Base-by-base conservation (phyloP, 2,113 vertebrate genomes). In the Falco punctatus region DNA sequence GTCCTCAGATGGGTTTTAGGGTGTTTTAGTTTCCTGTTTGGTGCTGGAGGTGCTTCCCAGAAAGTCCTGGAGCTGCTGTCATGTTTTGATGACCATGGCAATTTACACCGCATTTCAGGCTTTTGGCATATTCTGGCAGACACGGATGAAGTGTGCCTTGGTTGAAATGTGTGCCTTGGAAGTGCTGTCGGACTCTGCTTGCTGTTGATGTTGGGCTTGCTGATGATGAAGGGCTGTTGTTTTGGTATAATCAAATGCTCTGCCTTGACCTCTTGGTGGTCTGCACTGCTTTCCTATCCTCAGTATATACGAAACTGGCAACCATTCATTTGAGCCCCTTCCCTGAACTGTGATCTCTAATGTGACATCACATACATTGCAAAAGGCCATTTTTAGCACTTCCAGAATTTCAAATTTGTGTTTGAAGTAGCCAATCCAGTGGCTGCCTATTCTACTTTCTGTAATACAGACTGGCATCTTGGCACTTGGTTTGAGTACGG, bases 31-130 rank as follows among this genome's bases (percentile, higher is more conserved):
- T 91, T 90, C 74, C 94, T 93, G 14, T 84, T 90, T 72, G 74
- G 90, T 93, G 65, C 87, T 90, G 87, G 84, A 92, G 61, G 73
- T 92, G 26, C 85, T 96, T 95, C 92, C 66, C 91, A 82, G 78
- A 80, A 91, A 85, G 92, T 95, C 87, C 87, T 58, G 87, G 87
- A 97, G 96, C 93, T 93, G 81, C 93, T 95, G 88, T 91, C 87
- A 90, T 94, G 49, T 88, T 89, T 87, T 96, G 87, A 93, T 69
- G 78, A 77, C 88, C 86, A 81, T 71, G 66, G 89, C 62, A 90
- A 95, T 87, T 81, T 71, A 51, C 30, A 15, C 3, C 2, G 26
- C 59, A 84, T 87, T 94, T 49, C 70, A 85, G 93, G 87, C 84
- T 91, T 61, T 69, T 67, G 82, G 74, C 40, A n/a, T 35, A 21